Evolutionary conservation across 2,797 vertebrate genomes (phyloP).

Genomic region (Pampus argenteus): DNA sequence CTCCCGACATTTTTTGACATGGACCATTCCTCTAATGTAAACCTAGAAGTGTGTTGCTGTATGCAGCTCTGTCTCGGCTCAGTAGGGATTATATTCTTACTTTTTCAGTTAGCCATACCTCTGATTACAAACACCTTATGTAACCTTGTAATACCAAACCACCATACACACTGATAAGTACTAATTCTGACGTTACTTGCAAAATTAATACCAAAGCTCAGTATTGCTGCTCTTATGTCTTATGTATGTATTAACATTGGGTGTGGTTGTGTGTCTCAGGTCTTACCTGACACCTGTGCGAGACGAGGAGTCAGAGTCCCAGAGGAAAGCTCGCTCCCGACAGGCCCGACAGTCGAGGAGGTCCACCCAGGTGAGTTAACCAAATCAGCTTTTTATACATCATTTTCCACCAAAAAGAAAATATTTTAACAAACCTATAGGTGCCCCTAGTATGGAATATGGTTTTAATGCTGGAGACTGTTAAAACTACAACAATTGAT

Average conservation of each 20-base stretch:
- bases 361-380: slow-evolving; percentile 86
- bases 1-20: neutral
- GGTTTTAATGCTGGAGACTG: slow-evolving; percentile 16
- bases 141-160: neutral
- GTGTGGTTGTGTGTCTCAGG: slow-evolving; percentile 71
- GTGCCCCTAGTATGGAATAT: neutral
- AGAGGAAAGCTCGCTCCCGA: slow-evolving; percentile 89
- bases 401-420: neutral
- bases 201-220: neutral
- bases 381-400: neutral
- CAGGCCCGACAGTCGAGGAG: slow-evolving; percentile 89
- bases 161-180: neutral
- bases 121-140: neutral
- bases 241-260: neutral
- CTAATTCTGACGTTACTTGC: neutral
- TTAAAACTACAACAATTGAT: slow-evolving; percentile 1
- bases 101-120: neutral
- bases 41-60: neutral
- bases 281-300: slow-evolving; percentile 90
- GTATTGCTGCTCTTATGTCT: neutral
- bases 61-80: neutral
- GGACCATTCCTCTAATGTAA: neutral
- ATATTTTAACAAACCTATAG: neutral
- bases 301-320: slow-evolving; percentile 90
- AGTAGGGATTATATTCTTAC: neutral